These are phyloP conservation scores for Diplodus puntazzo DNA, from an alignment of 2,797 vertebrate species.

Conservation along the genomic window DNA sequence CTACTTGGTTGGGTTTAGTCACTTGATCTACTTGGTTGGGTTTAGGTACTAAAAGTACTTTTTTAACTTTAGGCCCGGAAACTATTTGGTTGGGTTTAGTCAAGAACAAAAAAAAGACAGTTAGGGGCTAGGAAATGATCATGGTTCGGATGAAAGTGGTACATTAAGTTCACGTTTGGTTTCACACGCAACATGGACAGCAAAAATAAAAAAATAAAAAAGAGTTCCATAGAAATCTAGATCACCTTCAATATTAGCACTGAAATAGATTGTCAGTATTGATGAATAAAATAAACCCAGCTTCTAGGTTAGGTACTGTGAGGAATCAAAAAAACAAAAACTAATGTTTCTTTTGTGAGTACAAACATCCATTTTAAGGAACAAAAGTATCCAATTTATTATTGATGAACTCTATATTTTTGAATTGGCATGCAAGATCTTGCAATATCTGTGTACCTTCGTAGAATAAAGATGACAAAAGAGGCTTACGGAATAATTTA, in stretches of 20 bases:
- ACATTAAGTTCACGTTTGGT: too few species aligned
- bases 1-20: too few species aligned
- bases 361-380: background rate
- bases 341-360: background rate
- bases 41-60: too few species aligned
- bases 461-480: slow-evolving; percentile 30
- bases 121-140: too few species aligned
- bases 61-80: too few species aligned
- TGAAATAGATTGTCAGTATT: background rate
- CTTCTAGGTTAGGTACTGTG: background rate
- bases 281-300: background rate
- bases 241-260: background rate
- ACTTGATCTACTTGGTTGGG: too few species aligned
- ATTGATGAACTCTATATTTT: background rate
- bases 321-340: background rate
- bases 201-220: background rate
- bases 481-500: background rate
- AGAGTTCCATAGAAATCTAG: background rate
- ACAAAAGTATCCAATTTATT: background rate
- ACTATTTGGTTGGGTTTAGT: too few species aligned
- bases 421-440: background rate
- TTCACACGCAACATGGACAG: too few species aligned
- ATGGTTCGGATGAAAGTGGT: too few species aligned
- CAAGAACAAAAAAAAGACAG: too few species aligned
- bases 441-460: background rate